Base-by-base conservation (phyloP, 2,888 invertebrate genomes). In the Trypoxylon attenuatum region DNA sequence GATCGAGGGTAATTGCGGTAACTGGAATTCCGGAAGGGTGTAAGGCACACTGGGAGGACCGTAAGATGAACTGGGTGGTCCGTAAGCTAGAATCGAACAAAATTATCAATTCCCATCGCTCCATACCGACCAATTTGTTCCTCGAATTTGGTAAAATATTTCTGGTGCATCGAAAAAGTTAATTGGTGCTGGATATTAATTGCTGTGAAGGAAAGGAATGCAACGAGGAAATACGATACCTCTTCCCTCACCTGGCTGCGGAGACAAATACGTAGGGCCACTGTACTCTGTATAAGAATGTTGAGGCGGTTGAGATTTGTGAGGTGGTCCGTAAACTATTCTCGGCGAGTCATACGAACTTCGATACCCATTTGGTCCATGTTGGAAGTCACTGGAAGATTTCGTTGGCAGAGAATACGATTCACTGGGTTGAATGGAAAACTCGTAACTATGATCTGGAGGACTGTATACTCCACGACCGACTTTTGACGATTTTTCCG, bases 41-140 rank as follows among this genome's bases (percentile, higher is more conserved):
- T 64, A 79, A 69, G 78, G 33, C 1, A 29, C 41, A 0, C 10
- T 6, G n/a, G n/a, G n/a, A 0, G 21, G 8, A 0, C 69, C 56
- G 68, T 69, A 82, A 8, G 53, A 27, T 1, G 74, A 67, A 15
- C 78, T 78, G 19, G 86, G 89, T 6, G 89, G 88, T 1, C 89
- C 89, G 65, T 90, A 90, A 25, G 78, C 84, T 69, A 84, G 64
- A 1, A n/a, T n/a, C n/a, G n/a, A 10, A 33, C 4, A 1, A 13
- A 43, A 10, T 21, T 2, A 21, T n/a, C 18, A 16, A 43, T n/a
- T 22, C 21, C 18, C 16, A 43, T 21, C 43, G n/a, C n/a, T n/a
- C n/a, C n/a, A n/a, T n/a, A n/a, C n/a, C n/a, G n/a, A n/a, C n/a
- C n/a, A n/a, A n/a, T n/a, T n/a, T n/a, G n/a, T n/a, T n/a, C n/a